These are phyloP conservation scores for Drosophila biarmipes DNA, from an alignment of 1,140 invertebrate species.

Conservation along the genomic window DNA sequence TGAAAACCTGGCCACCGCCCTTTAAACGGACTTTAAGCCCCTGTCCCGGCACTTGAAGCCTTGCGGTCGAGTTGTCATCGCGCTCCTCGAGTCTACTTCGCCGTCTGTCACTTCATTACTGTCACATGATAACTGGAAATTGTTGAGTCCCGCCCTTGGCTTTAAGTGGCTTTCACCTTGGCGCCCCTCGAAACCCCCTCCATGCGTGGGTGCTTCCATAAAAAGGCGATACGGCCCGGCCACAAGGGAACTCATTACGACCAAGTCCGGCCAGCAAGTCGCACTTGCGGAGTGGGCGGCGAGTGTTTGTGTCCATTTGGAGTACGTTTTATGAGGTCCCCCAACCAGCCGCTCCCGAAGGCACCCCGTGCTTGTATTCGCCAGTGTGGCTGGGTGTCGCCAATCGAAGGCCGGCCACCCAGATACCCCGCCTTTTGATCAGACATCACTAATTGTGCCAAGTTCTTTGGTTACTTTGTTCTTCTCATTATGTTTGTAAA, in stretches of 20 bases:
- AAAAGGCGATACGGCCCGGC: constrained; percentile 38
- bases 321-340: constrained; percentile 54
- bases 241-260: constrained; percentile 64
- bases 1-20: background rate
- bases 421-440: constrained; percentile 11
- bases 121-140: constrained; percentile 65
- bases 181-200: background rate
- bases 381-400: background rate
- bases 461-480: too few species aligned
- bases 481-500: too few species aligned
- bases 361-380: constrained; percentile 13
- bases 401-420: too few species aligned
- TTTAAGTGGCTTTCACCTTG: constrained; percentile 66
- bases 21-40: constrained; percentile 28
- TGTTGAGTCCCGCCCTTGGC: constrained; percentile 52
- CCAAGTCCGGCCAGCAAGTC: constrained; percentile 60
- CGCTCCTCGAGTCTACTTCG: background rate
- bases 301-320: constrained; percentile 42
- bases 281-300: constrained; percentile 6
- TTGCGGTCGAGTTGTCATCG: constrained; percentile 57
- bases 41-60: background rate
- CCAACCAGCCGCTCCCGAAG: background rate
- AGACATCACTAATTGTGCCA: too few species aligned
- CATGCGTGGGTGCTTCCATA: constrained; percentile 17
- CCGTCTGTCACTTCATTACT: constrained; percentile 61